Base-by-base conservation (phyloP, 2,113 vertebrate species). In the Muntiacus muntjak region DNA sequence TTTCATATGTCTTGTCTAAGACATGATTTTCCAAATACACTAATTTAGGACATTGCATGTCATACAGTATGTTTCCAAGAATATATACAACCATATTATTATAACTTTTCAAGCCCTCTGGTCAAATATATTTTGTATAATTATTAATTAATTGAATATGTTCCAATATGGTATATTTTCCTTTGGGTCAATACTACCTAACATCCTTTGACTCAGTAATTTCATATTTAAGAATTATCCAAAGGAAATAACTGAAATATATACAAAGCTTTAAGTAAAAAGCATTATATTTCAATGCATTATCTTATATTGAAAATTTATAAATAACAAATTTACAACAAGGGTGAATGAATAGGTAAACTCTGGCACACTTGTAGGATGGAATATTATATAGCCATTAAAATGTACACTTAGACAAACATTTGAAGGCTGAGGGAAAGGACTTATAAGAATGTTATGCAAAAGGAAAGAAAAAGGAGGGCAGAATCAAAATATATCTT, bases 131-230 rank as follows among this genome's bases (percentile, higher is more conserved):
- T 81, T 94, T 94, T 95, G 6, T 36, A 85, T 91, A 79, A 36
- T 91, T 96, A 83, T 64, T 95, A 84, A 85, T 86, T 87, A 50
- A 55, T 74, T 95, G 57, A 97, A 79, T 94, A 50, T 14, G 43
- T 81, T 92, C 52, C 9, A 71, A 85, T 62, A 79, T 3, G 52
- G 16, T 81, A 71, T 21, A 36, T 92, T 94, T 94, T 16, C 60
- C 52, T 94, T 87, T 82, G 40, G 47, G 25, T 58, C 45, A 89
- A 82, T 91, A 67, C 14, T 91, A 85, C 26, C 50, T 91, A 91
- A 81, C 1, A 85, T 74, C 10, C 58, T 96, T 64, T 58, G 47
- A 95, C 71, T 91, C 0, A 83, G n/a, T 94, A n/a, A 95, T 78
- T 92, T 94, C 52, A 94, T 92, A 89, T 94, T 92, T 86, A 84